Base-by-base conservation (phyloP, 2,113 vertebrate species). In the Salvelinus namaycush region DNA sequence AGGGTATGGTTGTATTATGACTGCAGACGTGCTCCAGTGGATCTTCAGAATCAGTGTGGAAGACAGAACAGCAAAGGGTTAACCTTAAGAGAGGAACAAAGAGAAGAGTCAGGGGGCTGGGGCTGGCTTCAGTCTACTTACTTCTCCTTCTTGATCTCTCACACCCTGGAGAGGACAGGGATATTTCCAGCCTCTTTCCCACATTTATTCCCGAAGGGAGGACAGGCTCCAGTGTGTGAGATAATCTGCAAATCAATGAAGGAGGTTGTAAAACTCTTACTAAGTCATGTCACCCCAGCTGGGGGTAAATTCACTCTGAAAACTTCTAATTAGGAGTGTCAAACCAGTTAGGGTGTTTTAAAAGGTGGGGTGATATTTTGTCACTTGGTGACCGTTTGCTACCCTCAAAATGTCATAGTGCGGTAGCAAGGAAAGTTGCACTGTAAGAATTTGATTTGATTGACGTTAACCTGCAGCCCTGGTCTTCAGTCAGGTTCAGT, bases 211-310 rank as follows among this genome's bases (percentile, higher is more conserved):
- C 92, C 91, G 83, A 82, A 90, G 91, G 91, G 89, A 91, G 84
- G 89, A 85, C 69, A 83, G 90, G 92, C 92, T 95, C 93, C 88
- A 92, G 93, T 79, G 85, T 84, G 89, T 44, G 39, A 94, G 95
- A 94, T 95, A 96, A 95, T 95, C 93, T 95, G 90, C 79, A 94
- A 94, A 96, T 96, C 95, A 95, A 94, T 95, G 93, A 94, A 84
- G 89, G 90, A 75, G 84, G 92, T 95, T 95, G 94, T 95, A 95
- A 94, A 95, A 95, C 90, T 95, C 93, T 93, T 92, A 89, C 93
- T 95, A 95, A 95, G 92, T 94, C 87, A 81, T 95, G 94, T 94
- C 93, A 92, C 94, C 94, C 94, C 95, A 95, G 94, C 90, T 94
- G 94, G 93, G 89, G 94, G 93, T 94, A 95, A 95, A 95, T 95